Evolutionary conservation across 2,113 vertebrate species (phyloP).

Genomic region (Ia io): DNA sequence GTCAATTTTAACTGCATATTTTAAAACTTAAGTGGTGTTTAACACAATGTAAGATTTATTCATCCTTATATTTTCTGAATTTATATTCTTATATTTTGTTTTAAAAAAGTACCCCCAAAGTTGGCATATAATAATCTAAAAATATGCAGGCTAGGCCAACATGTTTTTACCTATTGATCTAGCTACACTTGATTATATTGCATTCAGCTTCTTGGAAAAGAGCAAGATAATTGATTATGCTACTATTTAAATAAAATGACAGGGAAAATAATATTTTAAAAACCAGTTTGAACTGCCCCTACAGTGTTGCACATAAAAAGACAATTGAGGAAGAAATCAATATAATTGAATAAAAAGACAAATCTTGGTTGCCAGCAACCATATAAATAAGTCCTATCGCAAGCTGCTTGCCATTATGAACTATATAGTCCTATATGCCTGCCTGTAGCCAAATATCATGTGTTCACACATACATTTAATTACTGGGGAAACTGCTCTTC

Average conservation of each 20-base stretch:
- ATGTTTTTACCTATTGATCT: slow-evolving; percentile 38
- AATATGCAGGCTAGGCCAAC: slow-evolving; percentile 17
- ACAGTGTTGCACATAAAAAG: slow-evolving; percentile 51
- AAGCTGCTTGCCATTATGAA: not conserved
- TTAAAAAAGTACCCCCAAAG: not conserved
- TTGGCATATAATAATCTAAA: not conserved
- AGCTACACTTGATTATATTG: slow-evolving; percentile 56
- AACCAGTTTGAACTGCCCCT: slow-evolving; percentile 49
- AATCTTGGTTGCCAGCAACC: not conserved
- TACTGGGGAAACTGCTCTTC: not conserved
- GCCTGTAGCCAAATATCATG: not conserved
- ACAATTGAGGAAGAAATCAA: slow-evolving; percentile 61
- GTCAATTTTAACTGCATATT: not conserved
- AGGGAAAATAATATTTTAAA: slow-evolving; percentile 68
- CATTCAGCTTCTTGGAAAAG: slow-evolving; percentile 63
- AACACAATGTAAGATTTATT: not conserved
- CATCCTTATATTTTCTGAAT: not conserved
- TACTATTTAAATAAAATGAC: slow-evolving; percentile 65
- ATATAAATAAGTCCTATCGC: slow-evolving; percentile 49
- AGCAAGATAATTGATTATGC: slow-evolving; percentile 45
- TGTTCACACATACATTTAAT: not conserved
- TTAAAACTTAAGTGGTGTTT: slow-evolving; percentile 26
- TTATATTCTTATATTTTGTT: not conserved
- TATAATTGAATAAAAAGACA: slow-evolving; percentile 64
- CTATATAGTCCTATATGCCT: not conserved